Evolutionary conservation across 2,888 invertebrate genomes (phyloP).

Genomic region (Bombylius major): DNA sequence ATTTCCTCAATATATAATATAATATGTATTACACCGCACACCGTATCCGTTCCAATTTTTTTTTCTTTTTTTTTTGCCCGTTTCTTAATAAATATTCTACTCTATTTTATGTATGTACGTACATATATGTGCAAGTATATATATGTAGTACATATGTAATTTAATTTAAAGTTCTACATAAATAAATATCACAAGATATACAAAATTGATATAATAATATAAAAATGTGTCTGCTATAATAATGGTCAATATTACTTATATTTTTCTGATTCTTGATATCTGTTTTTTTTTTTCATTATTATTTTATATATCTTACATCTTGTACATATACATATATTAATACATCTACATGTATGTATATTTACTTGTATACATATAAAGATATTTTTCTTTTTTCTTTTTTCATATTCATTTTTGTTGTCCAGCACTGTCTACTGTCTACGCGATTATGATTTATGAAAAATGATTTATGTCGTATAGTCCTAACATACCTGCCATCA

Average conservation of each 20-base stretch:
- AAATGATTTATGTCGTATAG: slow-evolving; percentile 18
- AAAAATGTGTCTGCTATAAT: too few relatives aligned
- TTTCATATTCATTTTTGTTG: not conserved
- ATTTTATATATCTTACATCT: too few relatives aligned
- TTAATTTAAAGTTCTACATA: too few relatives aligned
- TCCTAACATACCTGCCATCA: slow-evolving; percentile 7
- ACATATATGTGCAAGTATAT: not conserved
- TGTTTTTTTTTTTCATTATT: too few relatives aligned
- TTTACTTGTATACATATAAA: too few relatives aligned
- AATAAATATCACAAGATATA: too few relatives aligned
- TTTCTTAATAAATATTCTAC: not conserved
- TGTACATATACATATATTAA: too few relatives aligned
- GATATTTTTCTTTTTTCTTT: not conserved
- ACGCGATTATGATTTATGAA: slow-evolving; percentile 20
- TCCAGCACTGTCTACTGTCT: slow-evolving; percentile 7
- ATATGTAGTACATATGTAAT: too few relatives aligned
- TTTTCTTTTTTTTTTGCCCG: too few relatives aligned
- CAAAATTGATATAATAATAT: too few relatives aligned
- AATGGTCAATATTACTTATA: too few relatives aligned
- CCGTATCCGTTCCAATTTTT: not conserved
- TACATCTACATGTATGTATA: not conserved
- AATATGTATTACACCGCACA: not conserved
- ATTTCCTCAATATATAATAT: not conserved
- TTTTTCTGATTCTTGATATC: too few relatives aligned
- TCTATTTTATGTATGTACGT: not conserved